Conservation (phyloP, 2,888 invertebrate species). For the Eledona agricola region DNA sequence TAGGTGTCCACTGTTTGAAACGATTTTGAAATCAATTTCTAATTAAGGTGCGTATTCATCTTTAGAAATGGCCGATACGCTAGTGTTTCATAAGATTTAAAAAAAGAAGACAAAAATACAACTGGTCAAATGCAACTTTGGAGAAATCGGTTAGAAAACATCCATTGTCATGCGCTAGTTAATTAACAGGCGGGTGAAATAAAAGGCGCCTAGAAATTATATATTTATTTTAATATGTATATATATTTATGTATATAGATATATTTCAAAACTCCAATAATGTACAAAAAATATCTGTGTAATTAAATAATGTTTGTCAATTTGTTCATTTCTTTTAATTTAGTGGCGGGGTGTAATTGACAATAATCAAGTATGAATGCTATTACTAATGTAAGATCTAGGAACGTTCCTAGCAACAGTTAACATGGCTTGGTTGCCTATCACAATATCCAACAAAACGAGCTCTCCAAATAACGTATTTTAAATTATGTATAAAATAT, state of each 20-base stretch:
- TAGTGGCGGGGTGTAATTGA: constrained; percentile 63
- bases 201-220: constrained; percentile 51
- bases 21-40: too few species aligned
- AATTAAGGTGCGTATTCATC: too few species aligned
- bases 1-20: too few species aligned
- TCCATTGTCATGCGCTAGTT: too few species aligned
- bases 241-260: constrained; percentile 61
- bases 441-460: constrained; percentile 65
- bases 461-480: constrained; percentile 63
- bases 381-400: constrained; percentile 60
- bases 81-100: too few species aligned
- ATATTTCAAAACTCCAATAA: constrained; percentile 77
- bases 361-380: constrained; percentile 64
- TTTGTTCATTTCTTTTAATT: constrained; percentile 60
- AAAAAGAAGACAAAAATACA: too few species aligned
- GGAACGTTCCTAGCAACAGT: constrained; percentile 62
- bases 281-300: constrained; percentile 80
- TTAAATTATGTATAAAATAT: constrained; percentile 66
- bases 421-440: constrained; percentile 63
- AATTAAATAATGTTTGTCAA: constrained; percentile 68
- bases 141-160: too few species aligned
- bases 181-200: too few species aligned
- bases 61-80: too few species aligned
- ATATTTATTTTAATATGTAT: constrained; percentile 58
- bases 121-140: too few species aligned